A percentile compares a stretch with the other conserved stretches of the same genome.
Evolutionary conservation across 2,888 invertebrate species (phyloP).

Genomic region (Schrankia costaestrigalis): DNA sequence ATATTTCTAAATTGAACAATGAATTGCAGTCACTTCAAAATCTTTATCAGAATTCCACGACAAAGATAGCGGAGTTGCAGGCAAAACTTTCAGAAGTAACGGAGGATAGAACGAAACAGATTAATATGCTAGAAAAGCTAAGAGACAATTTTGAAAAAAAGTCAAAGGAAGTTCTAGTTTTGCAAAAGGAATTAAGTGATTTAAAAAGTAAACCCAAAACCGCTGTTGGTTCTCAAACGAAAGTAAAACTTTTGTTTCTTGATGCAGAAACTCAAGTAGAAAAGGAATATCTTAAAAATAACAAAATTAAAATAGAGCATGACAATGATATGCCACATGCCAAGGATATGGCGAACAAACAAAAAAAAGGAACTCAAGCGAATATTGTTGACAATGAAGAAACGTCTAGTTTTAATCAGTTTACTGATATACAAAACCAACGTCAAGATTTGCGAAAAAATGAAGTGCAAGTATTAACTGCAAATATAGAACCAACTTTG

Average conservation of each 20-base stretch:
- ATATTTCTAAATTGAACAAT: conserved; percentile 52
- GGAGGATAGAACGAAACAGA: conserved; percentile 35
- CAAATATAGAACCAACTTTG: conserved; percentile 46
- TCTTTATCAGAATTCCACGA: conserved; percentile 46
- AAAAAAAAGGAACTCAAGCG: too few species aligned
- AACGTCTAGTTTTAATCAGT: too few species aligned
- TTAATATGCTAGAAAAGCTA: conserved; percentile 33
- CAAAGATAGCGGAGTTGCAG: conserved; percentile 44
- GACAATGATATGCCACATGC: too few species aligned
- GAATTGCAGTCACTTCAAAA: conserved; percentile 50
- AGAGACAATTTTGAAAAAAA: conserved; percentile 42
- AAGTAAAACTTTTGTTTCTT: conserved; percentile 6
- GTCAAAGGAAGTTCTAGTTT: conserved; percentile 39
- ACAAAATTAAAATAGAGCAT: conserved; percentile 14
- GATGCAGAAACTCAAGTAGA: conserved; percentile 41
- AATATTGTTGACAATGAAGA: too few species aligned
- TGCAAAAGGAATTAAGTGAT: conserved; percentile 41
- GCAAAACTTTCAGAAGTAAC: conserved; percentile 32
- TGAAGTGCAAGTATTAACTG: conserved; percentile 55
- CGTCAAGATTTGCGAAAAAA: conserved; percentile 32
- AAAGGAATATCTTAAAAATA: conserved; percentile 17
- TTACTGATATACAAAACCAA: too few species aligned
- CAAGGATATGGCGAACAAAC: too few species aligned
- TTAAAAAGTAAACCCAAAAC: conserved; percentile 38
- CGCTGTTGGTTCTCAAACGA: conserved; percentile 37